A percentile compares a stretch with the other conserved stretches of the same genome.
Conservation (phyloP, 2,888 invertebrate species). For the Physocephala rufipes region DNA sequence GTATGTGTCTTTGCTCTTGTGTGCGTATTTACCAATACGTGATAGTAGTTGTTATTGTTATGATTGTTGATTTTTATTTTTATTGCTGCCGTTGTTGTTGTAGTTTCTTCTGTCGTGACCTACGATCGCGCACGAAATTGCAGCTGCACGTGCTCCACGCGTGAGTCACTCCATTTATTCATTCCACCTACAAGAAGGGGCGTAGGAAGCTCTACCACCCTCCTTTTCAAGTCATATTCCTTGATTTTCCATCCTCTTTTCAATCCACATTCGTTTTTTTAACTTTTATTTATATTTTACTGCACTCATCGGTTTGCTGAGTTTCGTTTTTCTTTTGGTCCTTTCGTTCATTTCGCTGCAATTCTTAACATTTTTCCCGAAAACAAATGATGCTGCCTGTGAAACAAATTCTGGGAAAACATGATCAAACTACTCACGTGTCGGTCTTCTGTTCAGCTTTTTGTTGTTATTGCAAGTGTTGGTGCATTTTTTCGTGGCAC, state of each 20-base stretch:
- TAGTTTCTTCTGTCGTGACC: slow-evolving; percentile 18
- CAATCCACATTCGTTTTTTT: not conserved
- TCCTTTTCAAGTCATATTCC: too few relatives aligned
- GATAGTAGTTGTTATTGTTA: not conserved
- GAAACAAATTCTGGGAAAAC: not conserved
- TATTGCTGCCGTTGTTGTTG: not conserved
- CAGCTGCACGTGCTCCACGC: slow-evolving; percentile 30
- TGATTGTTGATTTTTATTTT: too few relatives aligned
- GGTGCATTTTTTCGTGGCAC: not conserved
- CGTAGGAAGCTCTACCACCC: too few relatives aligned
- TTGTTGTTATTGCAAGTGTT: slow-evolving; percentile 9
- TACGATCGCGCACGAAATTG: slow-evolving; percentile 17
- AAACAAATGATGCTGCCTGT: not conserved
- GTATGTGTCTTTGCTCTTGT: too few relatives aligned
- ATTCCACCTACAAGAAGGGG: too few relatives aligned
- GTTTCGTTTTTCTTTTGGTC: too few relatives aligned
- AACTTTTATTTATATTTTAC: not conserved
- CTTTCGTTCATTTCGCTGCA: too few relatives aligned
- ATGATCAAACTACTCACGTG: not conserved
- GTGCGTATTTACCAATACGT: not conserved
- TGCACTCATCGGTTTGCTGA: too few relatives aligned
- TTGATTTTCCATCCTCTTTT: slow-evolving; percentile 1
- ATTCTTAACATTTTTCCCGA: not conserved
- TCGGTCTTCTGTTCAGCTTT: slow-evolving; percentile 51
- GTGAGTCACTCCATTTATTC: slow-evolving; percentile 11